Evolutionary conservation across 2,888 invertebrate species (phyloP).

Genomic region (Noctua pronuba): DNA sequence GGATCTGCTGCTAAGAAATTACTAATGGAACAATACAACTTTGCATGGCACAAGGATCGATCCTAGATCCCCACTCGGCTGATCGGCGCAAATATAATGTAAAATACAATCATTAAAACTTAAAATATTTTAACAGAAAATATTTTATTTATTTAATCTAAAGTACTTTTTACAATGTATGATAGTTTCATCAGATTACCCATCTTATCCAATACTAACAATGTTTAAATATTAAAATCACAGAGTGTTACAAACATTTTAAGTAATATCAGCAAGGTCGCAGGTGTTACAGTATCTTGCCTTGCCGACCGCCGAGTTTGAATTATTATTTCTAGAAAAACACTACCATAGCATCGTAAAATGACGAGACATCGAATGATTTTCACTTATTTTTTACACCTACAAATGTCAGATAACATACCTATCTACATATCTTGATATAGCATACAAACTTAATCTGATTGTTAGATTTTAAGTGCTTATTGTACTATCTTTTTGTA

Average conservation of each 20-base stretch:
- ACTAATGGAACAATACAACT: too few relatives aligned
- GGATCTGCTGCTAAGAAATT: not conserved
- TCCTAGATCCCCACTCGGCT: too few relatives aligned
- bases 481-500: not conserved
- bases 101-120: too few relatives aligned
- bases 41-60: too few relatives aligned
- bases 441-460: not conserved
- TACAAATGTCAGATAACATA: conserved; percentile 30
- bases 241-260: conserved; percentile 19
- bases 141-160: too few relatives aligned
- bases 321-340: conserved; percentile 26
- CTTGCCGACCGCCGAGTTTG: conserved; percentile 26
- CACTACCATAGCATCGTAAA: conserved; percentile 32
- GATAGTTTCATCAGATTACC: not conserved
- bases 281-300: conserved; percentile 35
- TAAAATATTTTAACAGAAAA: too few relatives aligned
- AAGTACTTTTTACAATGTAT: too few relatives aligned
- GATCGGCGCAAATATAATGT: too few relatives aligned
- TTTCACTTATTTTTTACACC: conserved; percentile 20
- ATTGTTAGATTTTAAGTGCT: not conserved
- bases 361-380: conserved; percentile 27
- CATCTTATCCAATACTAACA: conserved; percentile 2
- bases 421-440: not conserved
- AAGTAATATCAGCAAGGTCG: conserved; percentile 52
- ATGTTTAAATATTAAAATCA: conserved; percentile 37